Base-by-base conservation (phyloP, 2,797 vertebrate genomes). In the Hylomyscus alleni region DNA sequence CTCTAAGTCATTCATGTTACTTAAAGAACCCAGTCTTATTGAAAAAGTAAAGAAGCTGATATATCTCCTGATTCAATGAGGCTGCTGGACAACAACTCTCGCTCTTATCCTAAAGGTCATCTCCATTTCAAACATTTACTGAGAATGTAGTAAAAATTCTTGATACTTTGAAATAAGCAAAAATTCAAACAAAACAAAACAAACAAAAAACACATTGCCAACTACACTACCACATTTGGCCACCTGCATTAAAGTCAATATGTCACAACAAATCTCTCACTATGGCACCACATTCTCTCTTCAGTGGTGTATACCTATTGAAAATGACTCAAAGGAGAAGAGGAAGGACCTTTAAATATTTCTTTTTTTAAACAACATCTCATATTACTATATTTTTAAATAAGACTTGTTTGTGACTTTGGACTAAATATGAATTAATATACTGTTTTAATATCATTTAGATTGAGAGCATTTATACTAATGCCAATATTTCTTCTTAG, bases 341-440 rank as follows among this genome's bases (percentile, higher is more conserved):
- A 93, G 83, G 91, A 93, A 97, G 86, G 76, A 95, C 65, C 67
- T 95, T 96, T 96, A 96, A 93, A 90, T 96, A 95, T 95, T 95
- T 96, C 76, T 85, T 80, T 97, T 97, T 97, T 96, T 95, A 91
- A 77, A 93, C 94, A 97, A 96, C 56, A 86, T 31, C 85, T 96
- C 82, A 76, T 58, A 89, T 95, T 96, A 91, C 44, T 88, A 13
- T n/a, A 29, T 97, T 97, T 90, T 95, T 91, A 90, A 88, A 40
- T 97, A 93, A 92, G 73, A 13, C n/a, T 88, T 93, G 76, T 93
- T 54, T 85, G 29, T 88, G 56, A 95, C 34, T 96, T 89, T 81
- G 54, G 54, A 95, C 52, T 90, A 93, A 96, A 96, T 86, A 90
- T 91, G 54, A 89, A 93, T 82, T 62, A 89, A 82, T 91, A 92